Evolutionary conservation across 2,113 vertebrate species (phyloP).

Genomic region (Rhodinocichla rosea): DNA sequence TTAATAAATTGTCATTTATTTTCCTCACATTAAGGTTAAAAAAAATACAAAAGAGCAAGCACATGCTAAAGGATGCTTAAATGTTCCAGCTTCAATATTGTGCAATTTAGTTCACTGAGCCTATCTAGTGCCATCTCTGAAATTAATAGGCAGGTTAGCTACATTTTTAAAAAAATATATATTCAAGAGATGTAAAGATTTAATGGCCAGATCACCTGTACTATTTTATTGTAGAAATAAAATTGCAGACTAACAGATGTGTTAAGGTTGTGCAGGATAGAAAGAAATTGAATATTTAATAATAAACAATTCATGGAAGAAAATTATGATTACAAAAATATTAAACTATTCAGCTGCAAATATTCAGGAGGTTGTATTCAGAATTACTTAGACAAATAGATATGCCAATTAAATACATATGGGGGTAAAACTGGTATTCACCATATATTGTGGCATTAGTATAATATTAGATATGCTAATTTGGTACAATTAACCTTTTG

Average conservation of each 20-base stretch:
- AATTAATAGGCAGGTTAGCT: background rate
- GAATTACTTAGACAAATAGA: background rate
- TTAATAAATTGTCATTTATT: background rate
- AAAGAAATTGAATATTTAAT: background rate
- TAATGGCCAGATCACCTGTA: background rate
- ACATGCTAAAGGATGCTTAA: background rate
- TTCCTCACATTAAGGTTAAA: background rate
- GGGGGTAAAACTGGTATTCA: background rate
- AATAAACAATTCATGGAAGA: background rate
- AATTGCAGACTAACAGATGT: background rate
- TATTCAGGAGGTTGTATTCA: background rate
- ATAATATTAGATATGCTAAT: slow-evolving; percentile 51
- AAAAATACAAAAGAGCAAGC: background rate
- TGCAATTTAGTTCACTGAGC: background rate
- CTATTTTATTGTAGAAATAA: background rate
- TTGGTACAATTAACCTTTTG: slow-evolving; percentile 55
- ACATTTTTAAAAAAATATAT: background rate
- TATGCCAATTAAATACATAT: background rate
- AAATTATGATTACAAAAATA: background rate
- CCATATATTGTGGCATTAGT: background rate
- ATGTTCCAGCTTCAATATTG: background rate
- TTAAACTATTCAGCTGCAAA: background rate
- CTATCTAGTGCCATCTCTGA: background rate
- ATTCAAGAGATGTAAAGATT: background rate
- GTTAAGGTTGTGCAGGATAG: background rate